A percentile compares a stretch with the other conserved stretches of the same genome.
These are phyloP conservation scores for Pristiophorus japonicus DNA, from an alignment of 2,113 vertebrate species.

Conservation along the genomic window DNA sequence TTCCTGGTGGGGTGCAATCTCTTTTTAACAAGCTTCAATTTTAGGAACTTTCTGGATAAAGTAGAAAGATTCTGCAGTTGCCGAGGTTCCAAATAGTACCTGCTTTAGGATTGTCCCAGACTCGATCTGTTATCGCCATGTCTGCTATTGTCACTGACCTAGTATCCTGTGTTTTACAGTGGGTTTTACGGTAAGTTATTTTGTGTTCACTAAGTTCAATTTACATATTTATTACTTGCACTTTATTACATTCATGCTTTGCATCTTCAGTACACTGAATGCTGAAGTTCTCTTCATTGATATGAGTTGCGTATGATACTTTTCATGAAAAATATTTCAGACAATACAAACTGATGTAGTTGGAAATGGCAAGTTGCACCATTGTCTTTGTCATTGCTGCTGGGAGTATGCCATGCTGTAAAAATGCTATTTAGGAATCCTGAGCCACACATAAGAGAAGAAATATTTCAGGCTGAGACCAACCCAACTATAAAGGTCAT, in stretches of 20 bases:
- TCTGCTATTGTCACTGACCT: not conserved
- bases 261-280: not conserved
- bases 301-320: not conserved
- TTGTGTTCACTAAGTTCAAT: not conserved
- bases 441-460: not conserved
- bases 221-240: not conserved
- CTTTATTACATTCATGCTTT: not conserved
- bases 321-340: not conserved
- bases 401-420: not conserved
- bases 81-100: not conserved
- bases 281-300: constrained; percentile 2
- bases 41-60: not conserved
- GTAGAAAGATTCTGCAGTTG: not conserved
- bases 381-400: constrained; percentile 7
- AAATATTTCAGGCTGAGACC: constrained; percentile 7
- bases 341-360: not conserved
- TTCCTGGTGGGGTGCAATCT: not conserved
- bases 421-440: not conserved
- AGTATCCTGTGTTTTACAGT: too few species aligned
- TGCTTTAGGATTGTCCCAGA: not conserved
- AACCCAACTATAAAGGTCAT: constrained; percentile 23
- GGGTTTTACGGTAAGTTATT: too few species aligned
- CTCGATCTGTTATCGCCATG: not conserved
- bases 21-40: not conserved
- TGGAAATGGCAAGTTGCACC: not conserved